A percentile compares a stretch with the other conserved stretches of the same genome.
Conservation (phyloP, 2,888 invertebrate genomes). For the Octonoba sinensis region DNA sequence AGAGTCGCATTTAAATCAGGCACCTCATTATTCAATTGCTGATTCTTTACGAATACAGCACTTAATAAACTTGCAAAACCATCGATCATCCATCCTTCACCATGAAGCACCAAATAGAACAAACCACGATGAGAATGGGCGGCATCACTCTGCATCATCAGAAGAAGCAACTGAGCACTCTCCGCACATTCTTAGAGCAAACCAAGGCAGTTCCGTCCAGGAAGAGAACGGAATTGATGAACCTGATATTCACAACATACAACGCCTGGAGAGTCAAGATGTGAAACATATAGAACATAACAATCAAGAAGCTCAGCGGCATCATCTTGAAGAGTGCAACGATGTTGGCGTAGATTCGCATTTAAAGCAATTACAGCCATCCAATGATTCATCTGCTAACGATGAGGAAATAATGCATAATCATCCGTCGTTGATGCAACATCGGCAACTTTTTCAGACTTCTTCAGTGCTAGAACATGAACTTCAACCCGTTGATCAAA, state of each 20-base stretch:
- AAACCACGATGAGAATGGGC: background rate
- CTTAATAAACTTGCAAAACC: constrained; percentile 26
- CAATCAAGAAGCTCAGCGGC: constrained; percentile 13
- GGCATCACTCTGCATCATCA: background rate
- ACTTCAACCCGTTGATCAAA: constrained; percentile 18
- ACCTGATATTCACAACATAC: constrained; percentile 12
- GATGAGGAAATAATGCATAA: constrained; percentile 18
- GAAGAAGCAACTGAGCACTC: constrained; percentile 10
- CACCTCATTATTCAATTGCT: constrained; percentile 41
- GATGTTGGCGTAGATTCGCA: constrained; percentile 29
- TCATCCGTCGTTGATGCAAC: constrained; percentile 14
- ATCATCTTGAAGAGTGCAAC: constrained; percentile 10
- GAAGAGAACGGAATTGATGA: constrained; percentile 18
- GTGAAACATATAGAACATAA: constrained; percentile 6
- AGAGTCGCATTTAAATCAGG: constrained; percentile 27
- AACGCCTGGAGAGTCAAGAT: background rate
- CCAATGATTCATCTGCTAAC: constrained; percentile 10
- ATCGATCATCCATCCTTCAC: constrained; percentile 28
- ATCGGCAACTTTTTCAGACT: constrained; percentile 35
- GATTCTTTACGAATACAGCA: constrained; percentile 24
- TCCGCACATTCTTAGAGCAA: constrained; percentile 16
- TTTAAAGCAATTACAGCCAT: constrained; percentile 27
- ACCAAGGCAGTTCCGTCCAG: constrained; percentile 5
- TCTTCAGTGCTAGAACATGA: constrained; percentile 14
- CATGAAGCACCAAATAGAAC: background rate